Conservation (phyloP, 2,888 invertebrate species). For the Rhagonycha fulva region DNA sequence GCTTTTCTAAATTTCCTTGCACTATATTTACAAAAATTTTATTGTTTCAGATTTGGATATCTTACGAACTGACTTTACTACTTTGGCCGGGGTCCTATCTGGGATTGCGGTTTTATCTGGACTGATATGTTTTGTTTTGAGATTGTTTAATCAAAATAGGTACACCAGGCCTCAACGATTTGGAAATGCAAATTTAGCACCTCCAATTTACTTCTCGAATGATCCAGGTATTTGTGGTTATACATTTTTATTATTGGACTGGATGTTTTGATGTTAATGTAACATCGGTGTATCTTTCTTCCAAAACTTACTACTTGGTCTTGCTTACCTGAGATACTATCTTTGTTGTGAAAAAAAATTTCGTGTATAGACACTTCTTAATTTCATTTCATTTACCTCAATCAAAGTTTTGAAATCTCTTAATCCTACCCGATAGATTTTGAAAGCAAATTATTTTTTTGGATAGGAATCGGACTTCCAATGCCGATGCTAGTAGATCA, state of each 20-base stretch:
- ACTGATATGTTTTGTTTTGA: slow-evolving; percentile 86
- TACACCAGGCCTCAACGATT: slow-evolving; percentile 70
- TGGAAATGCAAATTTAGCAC: slow-evolving; percentile 82
- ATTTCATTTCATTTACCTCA: background rate
- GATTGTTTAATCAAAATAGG: slow-evolving; percentile 74
- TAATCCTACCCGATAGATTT: background rate
- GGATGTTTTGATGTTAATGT: slow-evolving; percentile 21
- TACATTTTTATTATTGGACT: background rate
- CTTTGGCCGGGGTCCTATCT: slow-evolving; percentile 82
- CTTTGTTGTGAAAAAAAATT: background rate
- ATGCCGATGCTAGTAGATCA: slow-evolving; percentile 61
- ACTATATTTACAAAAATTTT: background rate
- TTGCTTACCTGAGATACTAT: background rate
- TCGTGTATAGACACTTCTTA: background rate
- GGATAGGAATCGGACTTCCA: slow-evolving; percentile 30
- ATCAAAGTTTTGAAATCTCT: background rate
- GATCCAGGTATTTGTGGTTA: slow-evolving; percentile 70
- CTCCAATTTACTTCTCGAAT: slow-evolving; percentile 83
- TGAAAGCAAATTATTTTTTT: slow-evolving; percentile 15
- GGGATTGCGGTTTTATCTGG: slow-evolving; percentile 86
- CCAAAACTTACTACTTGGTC: slow-evolving; percentile 1
- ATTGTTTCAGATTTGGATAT: slow-evolving; percentile 71
- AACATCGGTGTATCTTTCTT: slow-evolving; percentile 19
- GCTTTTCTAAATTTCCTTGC: too few relatives aligned
- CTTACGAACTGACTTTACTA: slow-evolving; percentile 82